Percentiles rank a stretch among this genome's conserved stretches.
Evolutionary conservation across 2,113 vertebrate species (phyloP).

Genomic region (Lipophrys pholis): DNA sequence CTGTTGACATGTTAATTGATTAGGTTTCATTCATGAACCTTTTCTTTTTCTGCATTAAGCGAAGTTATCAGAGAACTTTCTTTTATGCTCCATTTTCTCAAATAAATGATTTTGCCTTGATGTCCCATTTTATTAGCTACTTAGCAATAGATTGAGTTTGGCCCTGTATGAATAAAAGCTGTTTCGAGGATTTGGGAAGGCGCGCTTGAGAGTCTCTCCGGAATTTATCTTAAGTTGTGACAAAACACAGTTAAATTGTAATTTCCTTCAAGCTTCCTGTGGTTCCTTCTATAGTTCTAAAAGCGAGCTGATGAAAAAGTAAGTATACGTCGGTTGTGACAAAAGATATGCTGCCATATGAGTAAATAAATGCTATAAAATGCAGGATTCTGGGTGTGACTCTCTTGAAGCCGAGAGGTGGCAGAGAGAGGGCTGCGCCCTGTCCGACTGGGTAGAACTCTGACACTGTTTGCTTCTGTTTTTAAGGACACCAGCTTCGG

Average conservation of each 20-base stretch:
- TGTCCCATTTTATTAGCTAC: not conserved
- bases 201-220: conserved; percentile 6
- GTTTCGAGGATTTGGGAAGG: conserved; percentile 37
- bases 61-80: conserved; percentile 4
- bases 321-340: no score
- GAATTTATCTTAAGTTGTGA: not conserved
- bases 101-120: conserved; percentile 10
- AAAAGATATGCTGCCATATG: no score
- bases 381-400: no score
- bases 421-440: no score
- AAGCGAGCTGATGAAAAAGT: not conserved
- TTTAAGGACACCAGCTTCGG: no score
- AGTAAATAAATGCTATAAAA: no score
- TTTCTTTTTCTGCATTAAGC: conserved; percentile 7
- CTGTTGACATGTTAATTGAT: not conserved
- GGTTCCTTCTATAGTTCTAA: not conserved
- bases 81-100: not conserved
- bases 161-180: not conserved
- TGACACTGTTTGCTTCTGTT: no score
- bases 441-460: no score
- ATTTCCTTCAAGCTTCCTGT: not conserved
- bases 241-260: not conserved
- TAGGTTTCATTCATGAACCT: not conserved
- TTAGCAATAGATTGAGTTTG: conserved; percentile 18
- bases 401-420: no score